phyloP scores from a whole-genome alignment of 2,888 invertebrate genomes.

The Chloroclystis v-ata region DNA sequence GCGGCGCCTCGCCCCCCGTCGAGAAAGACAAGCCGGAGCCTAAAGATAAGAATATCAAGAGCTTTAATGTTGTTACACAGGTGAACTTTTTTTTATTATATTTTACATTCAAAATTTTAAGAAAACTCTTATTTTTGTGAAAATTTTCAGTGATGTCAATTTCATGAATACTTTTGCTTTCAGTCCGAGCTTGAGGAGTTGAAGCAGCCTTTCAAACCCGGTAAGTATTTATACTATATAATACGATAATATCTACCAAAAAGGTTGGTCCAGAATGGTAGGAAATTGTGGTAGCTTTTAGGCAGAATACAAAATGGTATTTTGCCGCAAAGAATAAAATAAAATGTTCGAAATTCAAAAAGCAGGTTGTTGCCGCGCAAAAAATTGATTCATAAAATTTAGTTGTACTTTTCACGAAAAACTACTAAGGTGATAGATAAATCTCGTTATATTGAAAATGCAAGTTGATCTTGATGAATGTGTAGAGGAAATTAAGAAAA shows the following conservation, averaged over 20 bases:
- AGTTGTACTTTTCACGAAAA: background rate
- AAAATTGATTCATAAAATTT: background rate
- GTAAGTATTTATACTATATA: slow-evolving; percentile 41
- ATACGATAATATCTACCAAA: no score
- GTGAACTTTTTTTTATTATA: no score
- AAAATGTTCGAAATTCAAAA: slow-evolving; percentile 3
- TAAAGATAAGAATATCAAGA: slow-evolving; percentile 46
- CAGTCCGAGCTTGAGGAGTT: slow-evolving; percentile 66
- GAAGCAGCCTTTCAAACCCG: slow-evolving; percentile 61
- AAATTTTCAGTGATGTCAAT: no score
- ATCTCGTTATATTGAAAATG: slow-evolving; percentile 28
- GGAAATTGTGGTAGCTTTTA: no score
- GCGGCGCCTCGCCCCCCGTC: slow-evolving; percentile 46
- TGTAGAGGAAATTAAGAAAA: background rate
- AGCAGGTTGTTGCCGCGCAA: slow-evolving; percentile 33
- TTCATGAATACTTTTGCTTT: slow-evolving; percentile 40
- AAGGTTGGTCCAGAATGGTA: no score
- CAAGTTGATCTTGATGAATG: slow-evolving; percentile 26
- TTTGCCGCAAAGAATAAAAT: slow-evolving; percentile 3
- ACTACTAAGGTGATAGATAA: no score
- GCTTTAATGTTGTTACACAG: slow-evolving; percentile 55
- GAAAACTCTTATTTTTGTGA: no score
- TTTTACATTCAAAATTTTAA: no score
- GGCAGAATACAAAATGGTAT: no score
- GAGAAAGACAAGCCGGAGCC: slow-evolving; percentile 33